Base-by-base conservation (phyloP, 2,888 invertebrate genomes). In the Sphaeridia pumilis region DNA sequence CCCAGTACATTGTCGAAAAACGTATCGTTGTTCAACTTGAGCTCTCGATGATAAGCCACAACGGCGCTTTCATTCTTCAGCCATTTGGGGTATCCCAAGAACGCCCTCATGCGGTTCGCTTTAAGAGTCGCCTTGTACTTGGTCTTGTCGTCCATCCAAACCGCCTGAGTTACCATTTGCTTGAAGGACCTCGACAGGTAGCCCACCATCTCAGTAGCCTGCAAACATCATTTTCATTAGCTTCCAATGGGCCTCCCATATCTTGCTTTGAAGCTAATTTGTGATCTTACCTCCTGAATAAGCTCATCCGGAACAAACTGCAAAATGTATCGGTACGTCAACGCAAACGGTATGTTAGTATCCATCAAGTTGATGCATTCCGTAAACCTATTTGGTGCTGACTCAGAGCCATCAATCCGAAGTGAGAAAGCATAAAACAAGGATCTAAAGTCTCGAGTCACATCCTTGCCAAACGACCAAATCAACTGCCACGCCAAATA, bases 71-170 rank as follows among this genome's bases (percentile, higher is more conserved):
- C 69, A 47, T 83, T 77, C 50, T 80, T 54, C 10, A 59, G 38
- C 79, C 85, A 87, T 57, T 83, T 80, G 17, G 87, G 87, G 72
- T 84, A 87, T 22, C 87, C 87, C 46, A 88, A 84, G 68, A 82
- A 81, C 67, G 82, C 80, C 60, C 80, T 74, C 72, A 86, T 85
- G 17, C 81, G 80, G 58, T 75, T 71, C 44, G 80, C 76, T 69
- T 86, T 86, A 65, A 73, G 72, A 49, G 75, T 76, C 0, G 87
- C 86, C 59, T 78, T 77, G 42, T 72, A 70, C 56, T 82, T 78
- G 2, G 88, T 88, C 51, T 71, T 72, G 4, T 72, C 71, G 69
- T 87, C 87, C 87, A 88, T 87, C 88, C 88, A 88, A 50, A 82
- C 78, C 57, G 84, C 71, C 49, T 76, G 74, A 10, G 74, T 69